Conservation (phyloP, 2,797 vertebrate species). For the Falco biarmicus region DNA sequence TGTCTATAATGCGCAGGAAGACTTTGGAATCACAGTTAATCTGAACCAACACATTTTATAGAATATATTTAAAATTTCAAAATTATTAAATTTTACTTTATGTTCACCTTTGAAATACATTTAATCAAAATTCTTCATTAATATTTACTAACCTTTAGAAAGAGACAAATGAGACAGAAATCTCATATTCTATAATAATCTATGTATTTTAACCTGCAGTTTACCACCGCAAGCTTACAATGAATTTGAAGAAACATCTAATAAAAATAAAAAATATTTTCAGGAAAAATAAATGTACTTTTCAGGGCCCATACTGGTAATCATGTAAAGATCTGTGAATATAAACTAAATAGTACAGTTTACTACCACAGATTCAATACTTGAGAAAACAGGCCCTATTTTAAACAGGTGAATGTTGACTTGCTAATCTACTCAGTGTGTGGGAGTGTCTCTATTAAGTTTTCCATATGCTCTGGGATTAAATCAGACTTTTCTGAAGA, state of each 20-base stretch:
- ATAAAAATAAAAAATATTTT: neutral
- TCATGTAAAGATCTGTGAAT: neutral
- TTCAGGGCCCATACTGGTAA: neutral
- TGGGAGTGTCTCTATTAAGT: neutral
- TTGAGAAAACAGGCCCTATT: neutral
- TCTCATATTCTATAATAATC: neutral
- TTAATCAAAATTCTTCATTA: neutral
- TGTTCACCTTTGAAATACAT: neutral
- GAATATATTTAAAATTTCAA: neutral
- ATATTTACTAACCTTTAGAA: neutral
- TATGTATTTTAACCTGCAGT: neutral
- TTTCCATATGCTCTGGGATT: no score
- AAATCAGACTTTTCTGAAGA: neutral
- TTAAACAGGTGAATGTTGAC: neutral
- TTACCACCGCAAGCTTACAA: neutral
- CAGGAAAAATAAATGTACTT: neutral
- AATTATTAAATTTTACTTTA: neutral
- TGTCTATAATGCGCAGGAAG: neutral
- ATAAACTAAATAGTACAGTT: neutral
- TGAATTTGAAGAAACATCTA: neutral
- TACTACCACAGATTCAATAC: neutral
- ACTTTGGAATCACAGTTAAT: neutral
- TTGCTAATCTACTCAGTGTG: neutral
- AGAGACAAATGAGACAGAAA: neutral
- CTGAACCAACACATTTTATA: neutral